Base-by-base conservation (phyloP, 2,888 invertebrate species). In the Parelbella ahira region DNA sequence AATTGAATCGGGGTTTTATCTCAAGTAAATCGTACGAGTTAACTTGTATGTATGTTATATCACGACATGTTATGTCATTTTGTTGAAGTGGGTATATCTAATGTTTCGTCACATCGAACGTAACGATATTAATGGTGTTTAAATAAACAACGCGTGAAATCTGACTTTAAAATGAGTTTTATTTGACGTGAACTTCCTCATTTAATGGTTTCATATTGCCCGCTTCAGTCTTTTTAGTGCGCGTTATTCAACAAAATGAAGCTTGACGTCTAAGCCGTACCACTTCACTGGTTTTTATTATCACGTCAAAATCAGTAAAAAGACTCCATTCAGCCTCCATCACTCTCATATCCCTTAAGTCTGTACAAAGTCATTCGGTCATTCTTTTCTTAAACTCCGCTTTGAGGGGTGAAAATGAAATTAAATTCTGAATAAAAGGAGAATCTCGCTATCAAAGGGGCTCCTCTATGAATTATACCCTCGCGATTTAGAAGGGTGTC, bases 351-450 rank as follows among this genome's bases (percentile, higher is more conserved):
- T 71, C 71, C 58, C 58, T 56, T 63, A 60, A 53, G 49, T 44
- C 53, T 34, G 54, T 58, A 62, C 60, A 49, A 67, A 77, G 83
- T 79, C 81, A 75, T 67, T 69, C 68, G 75, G 81, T 82, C 82
- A 82, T 80, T 84, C 80, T 83, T 82, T 78, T 77, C 78, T 78
- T 72, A 71, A 76, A 64, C 54, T 54, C 42, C 37, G 34, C 34
- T 18, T 69, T 72, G 78, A 80, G 83, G 84, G 84, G 87, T 82
- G 86, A 79, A 77, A 78, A 84, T 80, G 79, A 86, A 86, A 87
- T 87, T 82, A 86, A 84, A 86, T 83, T 82, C 77, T 73, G 66
- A 78, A 77, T 84, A 82, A 84, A 83, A 80, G 81, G 79, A 71
- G 69, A 62, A 77, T 76, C 75, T 69, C 51, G 51, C 65, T 65